phyloP scores from a whole-genome alignment of 2,888 invertebrate genomes.

The Oegoconia quadripuncta region DNA sequence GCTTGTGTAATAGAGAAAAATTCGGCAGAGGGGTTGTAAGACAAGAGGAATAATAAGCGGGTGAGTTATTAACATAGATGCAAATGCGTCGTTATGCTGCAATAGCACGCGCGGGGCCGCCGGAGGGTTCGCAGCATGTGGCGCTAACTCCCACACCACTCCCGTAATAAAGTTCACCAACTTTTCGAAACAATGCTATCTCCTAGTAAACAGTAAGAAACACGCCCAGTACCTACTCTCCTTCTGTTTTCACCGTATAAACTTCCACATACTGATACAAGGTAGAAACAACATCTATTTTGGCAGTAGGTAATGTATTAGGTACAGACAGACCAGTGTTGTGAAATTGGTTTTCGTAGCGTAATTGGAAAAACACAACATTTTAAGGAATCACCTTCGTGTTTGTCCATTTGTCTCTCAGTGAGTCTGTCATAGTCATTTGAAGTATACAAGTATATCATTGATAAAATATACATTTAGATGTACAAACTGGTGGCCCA shows the following conservation, averaged over 20 bases:
- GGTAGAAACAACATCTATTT: too few relatives aligned
- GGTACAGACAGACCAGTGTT: too few relatives aligned
- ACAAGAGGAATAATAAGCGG: constrained; percentile 42
- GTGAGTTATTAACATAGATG: constrained; percentile 49
- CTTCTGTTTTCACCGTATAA: background rate
- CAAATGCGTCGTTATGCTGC: constrained; percentile 47
- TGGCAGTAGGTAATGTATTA: too few relatives aligned
- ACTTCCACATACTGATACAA: background rate
- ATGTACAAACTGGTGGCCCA: too few relatives aligned
- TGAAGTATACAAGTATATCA: too few relatives aligned
- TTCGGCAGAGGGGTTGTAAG: constrained; percentile 17
- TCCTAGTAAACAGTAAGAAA: constrained; percentile 13
- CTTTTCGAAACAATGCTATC: constrained; percentile 34
- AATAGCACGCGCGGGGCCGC: constrained; percentile 39
- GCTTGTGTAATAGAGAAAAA: constrained; percentile 6
- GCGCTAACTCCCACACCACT: constrained; percentile 26
- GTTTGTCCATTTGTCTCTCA: too few relatives aligned
- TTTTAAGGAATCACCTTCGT: too few relatives aligned
- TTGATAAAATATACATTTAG: too few relatives aligned
- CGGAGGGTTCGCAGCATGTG: constrained; percentile 23
- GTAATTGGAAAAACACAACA: too few relatives aligned
- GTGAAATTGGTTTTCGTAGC: too few relatives aligned
- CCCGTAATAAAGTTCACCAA: constrained; percentile 28
- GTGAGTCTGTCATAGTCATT: too few relatives aligned
- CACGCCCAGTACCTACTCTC: background rate